Base-by-base conservation (phyloP, 1,140 invertebrate species). In the Habropoda laboriosa region DNA sequence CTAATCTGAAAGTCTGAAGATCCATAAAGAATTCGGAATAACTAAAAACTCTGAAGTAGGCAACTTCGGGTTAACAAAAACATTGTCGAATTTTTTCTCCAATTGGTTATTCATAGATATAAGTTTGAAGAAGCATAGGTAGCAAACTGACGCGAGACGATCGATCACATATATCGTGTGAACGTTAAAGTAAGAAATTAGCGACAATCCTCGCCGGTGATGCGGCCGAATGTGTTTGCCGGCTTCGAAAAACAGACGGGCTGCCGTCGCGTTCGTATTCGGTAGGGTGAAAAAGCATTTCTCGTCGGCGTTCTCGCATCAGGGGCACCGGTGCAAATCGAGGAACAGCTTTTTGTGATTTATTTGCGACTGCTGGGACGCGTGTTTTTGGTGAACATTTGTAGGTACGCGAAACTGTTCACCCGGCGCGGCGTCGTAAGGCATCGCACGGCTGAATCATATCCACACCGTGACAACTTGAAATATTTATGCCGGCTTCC, bases 401-500 rank as follows among this genome's bases (percentile, higher is more conserved):
- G 40, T 8, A n/a, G 32, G 24, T 47, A 32, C 45, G 27, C 42
- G 55, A 40, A 32, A 58, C 32, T 27, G 42, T 71, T 77, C 75
- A 18, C 30, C 24, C 12, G 18, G 8, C 63, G 63, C 12, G 18
- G 8, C 63, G 63, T 68, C 60, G 73, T 32, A 45, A 76, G 49
- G 73, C 40, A 40, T 18, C 40, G 27, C 38, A 40, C 21, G 21
- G 49, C 42, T 67, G 67, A 49, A 78, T 78, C 66, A 70, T 71
- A 60, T 61, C 66, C 67, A 27, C 75, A 24, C 13, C 21, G 32
- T 51, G 75, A 40, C 55, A 70, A 45, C 21, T 60, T 78, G 75
- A 78, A 78, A 78, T 78, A 78, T 78, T 78, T 78, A 78, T 78
- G 55, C 55, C 42, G 55, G 55, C 27, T 58, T 42, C 55, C 35